phyloP scores from a whole-genome alignment of 1,140 invertebrate species.

The Mercenaria mercenaria region DNA sequence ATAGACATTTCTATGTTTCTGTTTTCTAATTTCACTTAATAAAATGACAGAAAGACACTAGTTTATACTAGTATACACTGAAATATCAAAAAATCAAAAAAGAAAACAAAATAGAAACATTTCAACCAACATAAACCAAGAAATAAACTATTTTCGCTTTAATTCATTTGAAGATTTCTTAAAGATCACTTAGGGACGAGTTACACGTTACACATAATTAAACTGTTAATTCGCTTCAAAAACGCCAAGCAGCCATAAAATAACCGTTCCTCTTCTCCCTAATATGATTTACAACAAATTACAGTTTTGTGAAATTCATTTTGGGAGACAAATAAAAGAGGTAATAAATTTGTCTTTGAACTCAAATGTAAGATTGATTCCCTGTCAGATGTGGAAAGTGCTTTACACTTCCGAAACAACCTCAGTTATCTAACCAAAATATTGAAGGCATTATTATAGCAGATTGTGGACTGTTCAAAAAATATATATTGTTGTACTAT shows the following conservation, averaged over 20 bases:
- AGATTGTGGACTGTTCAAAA: too few species aligned
- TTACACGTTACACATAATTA: slow-evolving; percentile 7
- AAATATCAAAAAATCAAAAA: too few species aligned
- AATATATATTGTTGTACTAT: too few species aligned
- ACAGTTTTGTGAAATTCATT: slow-evolving; percentile 23
- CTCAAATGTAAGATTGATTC: background rate
- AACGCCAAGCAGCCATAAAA: background rate
- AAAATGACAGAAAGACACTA: too few species aligned
- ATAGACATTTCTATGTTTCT: too few species aligned
- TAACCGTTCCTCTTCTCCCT: background rate
- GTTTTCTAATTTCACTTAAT: too few species aligned
- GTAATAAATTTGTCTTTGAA: slow-evolving; percentile 23
- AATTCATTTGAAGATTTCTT: slow-evolving; percentile 1
- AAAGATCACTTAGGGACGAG: slow-evolving; percentile 7
- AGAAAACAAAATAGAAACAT: too few species aligned
- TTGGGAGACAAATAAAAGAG: slow-evolving; percentile 10
- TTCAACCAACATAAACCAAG: too few species aligned
- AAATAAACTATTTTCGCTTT: background rate
- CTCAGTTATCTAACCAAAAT: too few species aligned
- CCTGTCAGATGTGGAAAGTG: background rate
- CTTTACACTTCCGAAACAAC: background rate
- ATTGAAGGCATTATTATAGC: too few species aligned
- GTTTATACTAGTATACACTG: too few species aligned
- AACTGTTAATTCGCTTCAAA: slow-evolving; percentile 10
- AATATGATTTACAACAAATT: slow-evolving; percentile 10